Evolutionary conservation across 2,888 invertebrate genomes (phyloP).

Genomic region (Hedychridium roseum): DNA sequence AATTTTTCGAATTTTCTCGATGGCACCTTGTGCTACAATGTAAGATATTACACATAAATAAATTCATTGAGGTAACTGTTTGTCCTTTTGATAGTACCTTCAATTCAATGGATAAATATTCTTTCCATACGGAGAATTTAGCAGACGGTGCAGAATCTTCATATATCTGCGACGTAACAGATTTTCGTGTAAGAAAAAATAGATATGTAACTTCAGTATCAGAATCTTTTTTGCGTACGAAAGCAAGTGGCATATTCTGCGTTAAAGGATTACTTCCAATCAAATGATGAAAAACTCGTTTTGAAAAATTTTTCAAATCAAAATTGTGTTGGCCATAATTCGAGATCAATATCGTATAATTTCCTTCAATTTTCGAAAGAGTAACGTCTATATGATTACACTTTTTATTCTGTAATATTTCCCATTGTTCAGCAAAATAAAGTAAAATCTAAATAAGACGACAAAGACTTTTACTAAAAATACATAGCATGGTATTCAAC

Average conservation of each 20-base stretch:
- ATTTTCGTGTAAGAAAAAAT: constrained; percentile 10
- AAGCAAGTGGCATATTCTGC: constrained; percentile 8
- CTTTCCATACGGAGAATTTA: constrained; percentile 15
- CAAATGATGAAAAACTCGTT: constrained; percentile 13
- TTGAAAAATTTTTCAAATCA: constrained; percentile 16
- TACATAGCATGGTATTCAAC: too few species aligned
- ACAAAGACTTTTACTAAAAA: too few species aligned
- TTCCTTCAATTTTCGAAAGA: constrained; percentile 7
- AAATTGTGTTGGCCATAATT: constrained; percentile 10
- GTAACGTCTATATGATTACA: constrained; percentile 18
- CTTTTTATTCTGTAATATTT: too few species aligned
- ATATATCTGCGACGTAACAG: too few species aligned
- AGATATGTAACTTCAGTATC: too few species aligned
- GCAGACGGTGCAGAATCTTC: too few species aligned
- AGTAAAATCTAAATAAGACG: too few species aligned
- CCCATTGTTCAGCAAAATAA: too few species aligned
- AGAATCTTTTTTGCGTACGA: constrained; percentile 7
- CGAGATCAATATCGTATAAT: constrained; percentile 9
- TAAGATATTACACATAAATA: constrained; percentile 7
- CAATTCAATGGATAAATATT: constrained; percentile 28
- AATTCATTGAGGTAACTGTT: not conserved
- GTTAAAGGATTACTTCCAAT: not conserved
- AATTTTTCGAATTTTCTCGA: constrained; percentile 26
- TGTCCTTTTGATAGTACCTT: constrained; percentile 22
- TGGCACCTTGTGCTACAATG: constrained; percentile 37